phyloP scores from a whole-genome alignment of 2,113 vertebrate genomes.

The Ammospiza nelsoni region DNA sequence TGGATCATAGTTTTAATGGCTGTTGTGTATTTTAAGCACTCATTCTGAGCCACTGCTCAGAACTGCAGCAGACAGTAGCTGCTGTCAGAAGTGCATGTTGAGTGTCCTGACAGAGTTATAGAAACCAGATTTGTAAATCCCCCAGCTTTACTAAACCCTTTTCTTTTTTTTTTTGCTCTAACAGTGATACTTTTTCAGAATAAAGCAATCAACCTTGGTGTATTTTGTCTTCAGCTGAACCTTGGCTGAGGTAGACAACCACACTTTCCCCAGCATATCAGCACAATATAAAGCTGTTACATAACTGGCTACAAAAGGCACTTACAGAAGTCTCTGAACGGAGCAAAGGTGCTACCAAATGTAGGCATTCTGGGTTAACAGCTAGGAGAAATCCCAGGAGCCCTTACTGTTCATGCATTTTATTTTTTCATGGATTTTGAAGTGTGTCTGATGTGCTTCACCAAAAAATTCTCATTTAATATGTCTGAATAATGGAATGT shows the following conservation, averaged over 20 bases:
- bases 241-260: not conserved
- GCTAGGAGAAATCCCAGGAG: not conserved
- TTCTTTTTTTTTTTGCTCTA: not conserved
- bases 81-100: not conserved
- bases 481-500: slow-evolving; percentile 22
- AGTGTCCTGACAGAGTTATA: not conserved
- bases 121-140: not conserved
- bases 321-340: not conserved
- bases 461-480: not conserved
- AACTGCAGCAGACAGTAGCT: not conserved
- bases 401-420: not conserved
- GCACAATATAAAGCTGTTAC: not conserved
- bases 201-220: not conserved
- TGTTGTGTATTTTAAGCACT: not conserved
- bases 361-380: not conserved
- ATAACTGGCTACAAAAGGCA: not conserved
- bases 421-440: not conserved
- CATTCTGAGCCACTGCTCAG: accelerated
- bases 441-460: not conserved
- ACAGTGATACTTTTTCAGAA: not conserved
- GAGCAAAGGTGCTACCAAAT: not conserved
- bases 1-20: not conserved
- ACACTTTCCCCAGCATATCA: not conserved
- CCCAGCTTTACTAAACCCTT: not conserved
- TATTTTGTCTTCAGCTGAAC: not conserved